These are phyloP conservation scores for Nycticryphes semicollaris DNA, from an alignment of 2,113 vertebrate genomes.

Conservation along the genomic window DNA sequence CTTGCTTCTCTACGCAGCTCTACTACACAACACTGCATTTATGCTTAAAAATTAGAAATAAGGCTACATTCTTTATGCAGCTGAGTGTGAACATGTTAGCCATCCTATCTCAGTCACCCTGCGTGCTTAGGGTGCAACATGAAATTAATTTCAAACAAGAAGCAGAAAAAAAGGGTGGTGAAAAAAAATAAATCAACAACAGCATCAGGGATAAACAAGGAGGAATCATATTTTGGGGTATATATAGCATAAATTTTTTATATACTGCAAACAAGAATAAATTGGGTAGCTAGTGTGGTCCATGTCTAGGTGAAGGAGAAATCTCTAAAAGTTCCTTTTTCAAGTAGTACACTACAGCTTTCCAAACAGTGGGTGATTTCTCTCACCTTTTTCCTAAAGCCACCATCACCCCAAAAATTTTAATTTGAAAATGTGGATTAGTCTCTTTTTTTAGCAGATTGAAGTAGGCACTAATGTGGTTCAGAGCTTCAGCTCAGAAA, in stretches of 20 bases:
- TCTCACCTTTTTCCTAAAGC: not conserved
- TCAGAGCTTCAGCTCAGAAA: not conserved
- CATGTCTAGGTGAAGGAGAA: not conserved
- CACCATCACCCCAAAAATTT: not conserved
- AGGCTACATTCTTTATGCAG: not conserved
- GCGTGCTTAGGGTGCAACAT: not conserved
- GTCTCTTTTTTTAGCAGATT: not conserved
- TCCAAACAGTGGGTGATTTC: not conserved
- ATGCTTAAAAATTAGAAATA: not conserved
- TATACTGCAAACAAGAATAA: not conserved
- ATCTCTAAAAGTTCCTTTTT: not conserved
- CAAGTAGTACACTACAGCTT: not conserved
- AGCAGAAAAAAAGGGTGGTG: not conserved
- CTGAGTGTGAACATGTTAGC: fast-evolving
- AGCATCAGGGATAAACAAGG: not conserved
- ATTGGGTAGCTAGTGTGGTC: not conserved
- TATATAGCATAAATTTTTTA: not conserved
- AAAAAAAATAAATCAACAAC: not conserved
- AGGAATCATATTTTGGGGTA: not conserved
- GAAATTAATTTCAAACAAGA: not conserved
- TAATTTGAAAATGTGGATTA: not conserved
- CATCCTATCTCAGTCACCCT: fast-evolving
- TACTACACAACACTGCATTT: no score
- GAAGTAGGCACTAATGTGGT: not conserved
- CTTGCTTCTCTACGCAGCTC: not conserved